A percentile compares a stretch with the other conserved stretches of the same genome.
These are phyloP conservation scores for Alca torda DNA, from an alignment of 2,797 vertebrate genomes.

Conservation along the genomic window DNA sequence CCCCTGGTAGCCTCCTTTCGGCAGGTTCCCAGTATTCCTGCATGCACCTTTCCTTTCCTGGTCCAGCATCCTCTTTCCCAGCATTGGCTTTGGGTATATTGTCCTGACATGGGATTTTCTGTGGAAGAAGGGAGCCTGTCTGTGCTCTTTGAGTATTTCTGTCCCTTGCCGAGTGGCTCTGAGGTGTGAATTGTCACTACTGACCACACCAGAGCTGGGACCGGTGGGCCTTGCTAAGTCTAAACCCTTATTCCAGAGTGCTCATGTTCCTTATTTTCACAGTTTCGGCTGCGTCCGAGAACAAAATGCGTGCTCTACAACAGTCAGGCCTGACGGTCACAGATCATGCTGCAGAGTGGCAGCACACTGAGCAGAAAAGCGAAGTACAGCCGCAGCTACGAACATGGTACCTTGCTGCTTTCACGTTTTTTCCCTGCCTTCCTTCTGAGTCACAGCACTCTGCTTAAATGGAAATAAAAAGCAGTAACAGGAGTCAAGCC, in stretches of 20 bases:
- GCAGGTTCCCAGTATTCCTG: background rate
- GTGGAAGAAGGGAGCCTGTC: rapidly evolving
- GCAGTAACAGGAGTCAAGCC: background rate
- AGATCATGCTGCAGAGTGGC: background rate
- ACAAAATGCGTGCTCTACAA: background rate
- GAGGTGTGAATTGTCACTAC: background rate
- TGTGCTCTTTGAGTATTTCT: background rate
- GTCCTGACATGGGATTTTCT: background rate
- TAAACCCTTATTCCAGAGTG: background rate
- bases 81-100: background rate
- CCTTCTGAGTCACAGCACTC: background rate
- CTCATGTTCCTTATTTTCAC: background rate
- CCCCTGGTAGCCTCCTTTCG: background rate
- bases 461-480: background rate
- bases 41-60: background rate
- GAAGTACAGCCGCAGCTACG: background rate
- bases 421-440: background rate
- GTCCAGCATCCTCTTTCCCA: background rate
- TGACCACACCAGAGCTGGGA: background rate
- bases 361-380: background rate
- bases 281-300: background rate
- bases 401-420: background rate
- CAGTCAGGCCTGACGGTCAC: rapidly evolving
- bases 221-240: background rate
- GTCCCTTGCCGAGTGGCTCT: background rate